Percentiles rank a stretch among this genome's conserved stretches.
phyloP scores from a whole-genome alignment of 2,113 vertebrate species.

The Pseudorhombus dupliciocellatus region DNA sequence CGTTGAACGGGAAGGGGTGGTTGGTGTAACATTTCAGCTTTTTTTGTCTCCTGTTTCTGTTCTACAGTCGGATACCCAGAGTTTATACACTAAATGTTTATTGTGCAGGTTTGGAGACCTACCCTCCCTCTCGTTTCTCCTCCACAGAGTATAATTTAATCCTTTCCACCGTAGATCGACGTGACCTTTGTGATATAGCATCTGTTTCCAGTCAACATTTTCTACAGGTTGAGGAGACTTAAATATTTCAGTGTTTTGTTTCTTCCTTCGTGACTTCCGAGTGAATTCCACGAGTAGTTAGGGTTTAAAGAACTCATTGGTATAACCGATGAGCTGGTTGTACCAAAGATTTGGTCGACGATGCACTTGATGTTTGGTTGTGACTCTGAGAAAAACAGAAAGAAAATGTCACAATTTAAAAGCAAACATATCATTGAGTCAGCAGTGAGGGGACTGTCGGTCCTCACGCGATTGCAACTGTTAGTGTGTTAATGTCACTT shows the following conservation, averaged over 20 bases:
- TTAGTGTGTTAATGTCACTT: slow-evolving; percentile 60
- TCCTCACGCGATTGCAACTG: slow-evolving; percentile 34
- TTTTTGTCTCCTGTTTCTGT: slow-evolving; percentile 57
- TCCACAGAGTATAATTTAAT: slow-evolving; percentile 43
- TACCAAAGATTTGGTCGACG: slow-evolving; percentile 79
- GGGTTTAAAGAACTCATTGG: slow-evolving; percentile 44
- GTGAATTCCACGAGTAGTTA: slow-evolving; percentile 53
- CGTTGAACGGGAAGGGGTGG: slow-evolving; percentile 73
- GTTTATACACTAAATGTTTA: slow-evolving; percentile 76
- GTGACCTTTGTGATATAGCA: slow-evolving; percentile 35
- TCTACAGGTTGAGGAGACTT: slow-evolving; percentile 29
- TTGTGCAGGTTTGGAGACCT: slow-evolving; percentile 53
- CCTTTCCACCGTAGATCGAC: slow-evolving; percentile 30
- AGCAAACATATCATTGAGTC: slow-evolving; percentile 70
- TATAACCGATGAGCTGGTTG: slow-evolving; percentile 79
- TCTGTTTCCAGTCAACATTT: slow-evolving; percentile 33
- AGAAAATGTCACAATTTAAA: slow-evolving; percentile 68
- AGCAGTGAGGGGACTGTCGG: slow-evolving; percentile 45
- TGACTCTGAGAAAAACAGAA: slow-evolving; percentile 45
- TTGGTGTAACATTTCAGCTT: slow-evolving; percentile 78
- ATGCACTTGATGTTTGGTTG: slow-evolving; percentile 72
- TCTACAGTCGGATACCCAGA: slow-evolving; percentile 83
- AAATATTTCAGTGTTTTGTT: slow-evolving; percentile 33
- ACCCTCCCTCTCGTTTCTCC: slow-evolving; percentile 17
- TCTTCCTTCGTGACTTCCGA: slow-evolving; percentile 39